Percentiles rank a stretch among this genome's conserved stretches.
phyloP scores from a whole-genome alignment of 2,888 invertebrate species.

The Gonocerus acuteangulatus region DNA sequence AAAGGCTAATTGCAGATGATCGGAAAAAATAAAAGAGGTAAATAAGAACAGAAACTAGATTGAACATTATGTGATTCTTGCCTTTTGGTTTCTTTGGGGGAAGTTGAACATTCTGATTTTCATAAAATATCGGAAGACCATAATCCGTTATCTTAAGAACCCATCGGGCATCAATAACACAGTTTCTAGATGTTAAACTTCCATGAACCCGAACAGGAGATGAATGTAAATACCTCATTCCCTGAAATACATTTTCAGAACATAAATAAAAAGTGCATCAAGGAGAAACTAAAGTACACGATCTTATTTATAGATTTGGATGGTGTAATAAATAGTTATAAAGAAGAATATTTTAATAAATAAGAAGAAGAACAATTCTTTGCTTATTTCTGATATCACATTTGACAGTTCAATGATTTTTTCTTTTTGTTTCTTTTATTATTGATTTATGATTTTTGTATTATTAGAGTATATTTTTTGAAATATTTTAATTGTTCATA shows the following conservation, averaged over 20 bases:
- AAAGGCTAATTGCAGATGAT: no score
- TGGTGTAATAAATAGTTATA: no score
- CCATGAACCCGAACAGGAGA: conserved; percentile 78
- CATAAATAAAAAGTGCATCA: neutral
- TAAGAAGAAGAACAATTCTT: no score
- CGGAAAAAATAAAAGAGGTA: neutral
- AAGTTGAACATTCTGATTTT: conserved; percentile 61
- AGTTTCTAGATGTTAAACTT: conserved; percentile 78
- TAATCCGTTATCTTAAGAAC: conserved; percentile 91
- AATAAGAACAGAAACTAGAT: neutral
- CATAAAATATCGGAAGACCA: conserved; percentile 68
- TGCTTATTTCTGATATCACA: no score
- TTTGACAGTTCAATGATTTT: no score
- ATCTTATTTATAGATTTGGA: no score
- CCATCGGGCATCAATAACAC: conserved; percentile 93
- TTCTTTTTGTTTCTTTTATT: no score
- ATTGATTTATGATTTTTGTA: no score
- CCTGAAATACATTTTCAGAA: conserved; percentile 52
- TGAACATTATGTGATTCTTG: conserved; percentile 43
- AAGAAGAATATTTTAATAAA: no score
- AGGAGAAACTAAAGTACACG: no score
- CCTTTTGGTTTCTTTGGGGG: conserved; percentile 61
- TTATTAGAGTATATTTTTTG: no score
- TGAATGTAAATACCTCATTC: conserved; percentile 83
- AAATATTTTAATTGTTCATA: no score